Evolutionary conservation across 2,797 vertebrate genomes (phyloP).

Genomic region (Anguilla anguilla): DNA sequence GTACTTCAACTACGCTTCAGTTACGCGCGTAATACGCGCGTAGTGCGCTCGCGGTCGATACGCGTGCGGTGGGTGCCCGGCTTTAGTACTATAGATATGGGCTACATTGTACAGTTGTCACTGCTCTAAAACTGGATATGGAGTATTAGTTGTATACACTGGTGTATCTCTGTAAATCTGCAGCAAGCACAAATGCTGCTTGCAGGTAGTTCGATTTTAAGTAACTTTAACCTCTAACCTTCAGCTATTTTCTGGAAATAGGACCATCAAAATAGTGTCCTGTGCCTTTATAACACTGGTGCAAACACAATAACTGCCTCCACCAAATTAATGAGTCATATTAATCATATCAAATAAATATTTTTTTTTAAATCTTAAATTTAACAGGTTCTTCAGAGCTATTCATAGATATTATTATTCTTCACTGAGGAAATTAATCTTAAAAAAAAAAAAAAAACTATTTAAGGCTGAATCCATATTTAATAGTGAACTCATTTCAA

Average conservation of each 20-base stretch:
- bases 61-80: no score
- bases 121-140: constrained; percentile 21
- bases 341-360: no score
- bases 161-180: background rate
- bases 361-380: background rate
- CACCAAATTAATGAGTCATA: background rate
- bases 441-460: background rate
- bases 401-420: background rate
- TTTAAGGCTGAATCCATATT: background rate
- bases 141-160: constrained; percentile 10
- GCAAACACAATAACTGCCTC: no score
- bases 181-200: background rate
- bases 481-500: background rate
- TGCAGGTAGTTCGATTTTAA: background rate
- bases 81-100: background rate
- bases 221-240: background rate
- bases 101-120: constrained; percentile 35
- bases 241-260: background rate
- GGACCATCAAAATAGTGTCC: background rate
- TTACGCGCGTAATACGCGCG: no score
- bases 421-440: background rate
- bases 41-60: no score
- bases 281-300: no score
- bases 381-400: background rate
- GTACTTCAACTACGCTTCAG: no score